Evolutionary conservation across 1,140 invertebrate species (phyloP).

Genomic region (Anastrepha ludens): DNA sequence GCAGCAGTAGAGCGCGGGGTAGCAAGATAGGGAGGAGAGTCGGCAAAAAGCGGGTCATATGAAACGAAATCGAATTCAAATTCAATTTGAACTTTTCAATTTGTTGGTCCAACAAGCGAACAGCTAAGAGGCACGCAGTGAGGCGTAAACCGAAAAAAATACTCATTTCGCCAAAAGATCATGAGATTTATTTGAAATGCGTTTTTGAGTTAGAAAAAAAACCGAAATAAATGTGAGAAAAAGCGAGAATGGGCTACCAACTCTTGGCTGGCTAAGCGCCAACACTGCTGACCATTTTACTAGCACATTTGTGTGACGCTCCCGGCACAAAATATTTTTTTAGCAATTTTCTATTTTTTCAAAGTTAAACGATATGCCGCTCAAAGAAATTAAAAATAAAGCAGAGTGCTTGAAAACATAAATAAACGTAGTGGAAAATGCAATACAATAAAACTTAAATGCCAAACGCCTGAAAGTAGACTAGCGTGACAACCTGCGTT

Average conservation of each 20-base stretch:
- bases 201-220: background rate
- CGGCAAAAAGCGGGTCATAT: slow-evolving; percentile 21
- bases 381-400: background rate
- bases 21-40: background rate
- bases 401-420: background rate
- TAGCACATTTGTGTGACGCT: too few relatives aligned
- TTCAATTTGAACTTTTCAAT: slow-evolving; percentile 74
- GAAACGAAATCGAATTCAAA: slow-evolving; percentile 71
- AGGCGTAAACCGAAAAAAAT: background rate
- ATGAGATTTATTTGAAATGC: background rate
- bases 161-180: background rate
- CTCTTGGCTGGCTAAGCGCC: background rate
- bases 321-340: background rate
- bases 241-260: background rate
- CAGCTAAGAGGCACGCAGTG: background rate
- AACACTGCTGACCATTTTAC: too few relatives aligned
- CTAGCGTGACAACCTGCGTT: background rate
- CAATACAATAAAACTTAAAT: background rate
- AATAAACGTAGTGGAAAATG: background rate
- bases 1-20: background rate
- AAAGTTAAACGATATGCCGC: background rate
- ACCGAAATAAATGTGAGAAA: background rate
- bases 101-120: slow-evolving; percentile 56
- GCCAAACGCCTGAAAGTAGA: slow-evolving; percentile 7
- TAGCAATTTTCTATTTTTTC: background rate